Percentiles rank a stretch among this genome's conserved stretches.
phyloP scores from a whole-genome alignment of 2,888 invertebrate genomes.

The Bruchidius siliquastri region DNA sequence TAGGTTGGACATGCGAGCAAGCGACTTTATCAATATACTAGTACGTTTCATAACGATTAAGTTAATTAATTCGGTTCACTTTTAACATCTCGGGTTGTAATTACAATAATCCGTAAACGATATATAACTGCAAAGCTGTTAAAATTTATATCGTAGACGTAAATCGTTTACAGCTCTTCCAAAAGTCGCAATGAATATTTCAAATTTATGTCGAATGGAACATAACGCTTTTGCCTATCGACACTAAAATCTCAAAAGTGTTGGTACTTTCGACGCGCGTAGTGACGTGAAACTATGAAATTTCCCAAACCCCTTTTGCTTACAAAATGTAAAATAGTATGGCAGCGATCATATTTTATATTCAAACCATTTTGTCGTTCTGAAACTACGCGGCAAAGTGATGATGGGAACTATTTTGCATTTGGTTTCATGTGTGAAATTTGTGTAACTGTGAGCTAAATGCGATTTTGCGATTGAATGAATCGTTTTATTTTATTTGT shows the following conservation, averaged over 20 bases:
- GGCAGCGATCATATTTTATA: neutral
- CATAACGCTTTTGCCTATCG: too few relatives aligned
- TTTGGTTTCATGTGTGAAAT: neutral
- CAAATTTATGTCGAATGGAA: neutral
- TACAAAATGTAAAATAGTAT: neutral
- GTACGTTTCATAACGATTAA: too few relatives aligned
- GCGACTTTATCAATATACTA: too few relatives aligned
- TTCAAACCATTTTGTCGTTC: neutral
- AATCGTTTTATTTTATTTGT: neutral
- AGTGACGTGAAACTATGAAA: neutral
- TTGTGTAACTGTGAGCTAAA: neutral
- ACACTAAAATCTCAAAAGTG: neutral
- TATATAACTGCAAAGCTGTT: too few relatives aligned
- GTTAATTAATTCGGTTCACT: too few relatives aligned
- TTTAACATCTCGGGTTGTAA: too few relatives aligned
- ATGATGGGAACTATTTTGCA: neutral
- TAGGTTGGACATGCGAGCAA: too few relatives aligned
- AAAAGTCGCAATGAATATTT: too few relatives aligned
- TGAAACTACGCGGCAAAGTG: neutral
- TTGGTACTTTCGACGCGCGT: neutral
- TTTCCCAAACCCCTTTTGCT: neutral
- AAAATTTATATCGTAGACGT: too few relatives aligned
- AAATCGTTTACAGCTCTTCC: too few relatives aligned
- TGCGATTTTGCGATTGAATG: neutral
- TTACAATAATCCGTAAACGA: too few relatives aligned